Evolutionary conservation across 2,797 vertebrate species (phyloP), one percentile per base, ranked within the genome.

Genomic region (Gadopsis marmoratus): DNA sequence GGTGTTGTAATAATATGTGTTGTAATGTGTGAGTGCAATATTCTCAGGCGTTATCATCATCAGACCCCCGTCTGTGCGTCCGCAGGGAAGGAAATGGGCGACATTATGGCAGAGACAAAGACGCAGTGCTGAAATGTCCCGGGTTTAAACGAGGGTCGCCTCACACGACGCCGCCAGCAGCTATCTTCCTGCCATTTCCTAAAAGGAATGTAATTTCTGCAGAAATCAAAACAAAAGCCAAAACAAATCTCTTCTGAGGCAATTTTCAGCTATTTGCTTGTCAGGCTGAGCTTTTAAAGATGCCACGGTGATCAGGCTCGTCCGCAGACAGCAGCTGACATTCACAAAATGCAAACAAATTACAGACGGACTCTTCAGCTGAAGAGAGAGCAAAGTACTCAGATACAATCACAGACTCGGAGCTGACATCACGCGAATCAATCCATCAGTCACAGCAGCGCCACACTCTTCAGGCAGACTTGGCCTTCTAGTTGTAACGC

Each of bases 241-340:
- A 86, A 91, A 92, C 89, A 89, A 85, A 91, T 88, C 83, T 88
- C 79, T 81, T 85, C 56, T 66, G 39, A 71, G 85, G 84, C 91
- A 91, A 91, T 93, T 89, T 93, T 29, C 77, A 37, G 66, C 84
- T 51, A 93, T 93, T 93, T 92, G 75, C 85, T 81, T 87, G 91
- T 92, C 92, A 91, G 78, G 51, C 78, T 50, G 73, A 85, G 90
- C 87, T 81, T 88, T 91, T 89, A 86, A 87, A 89, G 90, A 90
- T 71, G 81, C 55, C 79, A 79, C 71, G 26, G 59, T 31, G 84
- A 86, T 87, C 81, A 78, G 80, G 65, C 70, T 48, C 19, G 1
- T 21, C 19, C 1, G 63, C 84, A 67, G 64, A 73, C 81, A 63
- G 77, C 60, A 31, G 81, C 86, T 88, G 89, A 91, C 88, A 86